These are phyloP conservation scores for Gymnoscopelus microlampas DNA, from an alignment of 2,797 vertebrate species.

Conservation along the genomic window DNA sequence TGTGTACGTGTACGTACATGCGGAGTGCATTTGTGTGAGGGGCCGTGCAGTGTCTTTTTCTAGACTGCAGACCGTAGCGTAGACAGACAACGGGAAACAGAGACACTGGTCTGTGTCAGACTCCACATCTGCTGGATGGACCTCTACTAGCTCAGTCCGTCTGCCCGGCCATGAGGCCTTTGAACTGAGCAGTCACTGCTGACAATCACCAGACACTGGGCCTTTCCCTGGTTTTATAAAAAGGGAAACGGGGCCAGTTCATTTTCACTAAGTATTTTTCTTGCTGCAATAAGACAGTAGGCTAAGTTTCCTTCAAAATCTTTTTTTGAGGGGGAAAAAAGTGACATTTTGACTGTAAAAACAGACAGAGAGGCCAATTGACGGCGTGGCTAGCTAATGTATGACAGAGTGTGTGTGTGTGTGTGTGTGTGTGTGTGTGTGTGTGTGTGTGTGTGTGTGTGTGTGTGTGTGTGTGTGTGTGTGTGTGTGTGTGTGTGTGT, in stretches of 20 bases:
- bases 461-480: slow-evolving; percentile 3
- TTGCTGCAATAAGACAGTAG: slow-evolving; percentile 21
- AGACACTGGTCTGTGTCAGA: slow-evolving; percentile 62
- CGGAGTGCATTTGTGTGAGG: slow-evolving; percentile 4
- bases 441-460: background rate
- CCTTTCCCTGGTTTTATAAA: slow-evolving; percentile 20
- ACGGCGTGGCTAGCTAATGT: background rate
- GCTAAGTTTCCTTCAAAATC: slow-evolving; percentile 18
- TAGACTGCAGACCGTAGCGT: slow-evolving; percentile 39
- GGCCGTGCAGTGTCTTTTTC: slow-evolving; percentile 29
- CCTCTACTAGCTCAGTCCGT: slow-evolving; percentile 48
- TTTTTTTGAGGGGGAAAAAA: background rate
- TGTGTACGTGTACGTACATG: slow-evolving; percentile 2
- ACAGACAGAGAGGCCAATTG: background rate
- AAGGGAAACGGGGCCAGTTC: slow-evolving; percentile 13
- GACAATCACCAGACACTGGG: slow-evolving; percentile 68
- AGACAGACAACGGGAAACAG: slow-evolving; percentile 34
- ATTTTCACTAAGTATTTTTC: slow-evolving; percentile 35
- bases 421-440: background rate
- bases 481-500: background rate
- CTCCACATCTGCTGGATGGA: slow-evolving; percentile 64
- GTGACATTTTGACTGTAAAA: slow-evolving; percentile 2
- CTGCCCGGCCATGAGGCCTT: slow-evolving; percentile 61
- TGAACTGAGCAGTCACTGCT: slow-evolving; percentile 69
- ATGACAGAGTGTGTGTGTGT: background rate